Evolutionary conservation across 2,888 invertebrate genomes (phyloP), one percentile per base, ranked within the genome.

Genomic region (Dasypogon diadema): DNA sequence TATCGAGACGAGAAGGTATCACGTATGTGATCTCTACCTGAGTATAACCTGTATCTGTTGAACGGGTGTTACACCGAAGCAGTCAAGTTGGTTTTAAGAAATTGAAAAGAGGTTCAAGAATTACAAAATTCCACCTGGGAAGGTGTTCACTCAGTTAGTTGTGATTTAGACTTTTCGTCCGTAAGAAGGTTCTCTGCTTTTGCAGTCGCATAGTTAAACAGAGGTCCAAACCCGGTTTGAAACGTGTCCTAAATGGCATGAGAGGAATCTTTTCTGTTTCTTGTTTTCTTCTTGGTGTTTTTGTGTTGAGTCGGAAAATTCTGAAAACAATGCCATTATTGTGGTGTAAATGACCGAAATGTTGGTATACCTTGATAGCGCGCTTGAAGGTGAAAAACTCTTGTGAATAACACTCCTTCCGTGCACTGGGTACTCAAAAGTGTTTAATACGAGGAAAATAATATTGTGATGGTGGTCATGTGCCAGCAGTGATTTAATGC

Each of bases 11-110:
- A 21, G 26, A 26, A 30, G 70, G 70, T 54, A 70, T 70, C 54
- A 70, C 70, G 70, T 70, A 70, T 54, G 70, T 54, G 54, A 70
- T 70, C 70, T 70, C 54, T 70, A 70, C 54, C 51, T 70, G 70
- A 18, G 54, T 48, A 68, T 68, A 48, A 68, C 65, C 65, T 68
- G 65, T 70, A 51, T 54, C 54, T 54, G 34, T 22, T 54, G 54
- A 54, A 54, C 70, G 54, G 54, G 70, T 48, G 24, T 48, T 48
- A 48, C 48, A 68, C 48, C 48, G 26, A 46, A 54, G 54, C 21
- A 70, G 54, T 70, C 70, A 54, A 54, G 70, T 70, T 68, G 30
- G 51, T 51, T 70, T 54, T 70, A 68, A 68, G 65, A 68, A 48
- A 48, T 48, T 54, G 54, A 37, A 70, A 54, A 54, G 54, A 22